Base-by-base conservation (phyloP, 53 echinoderm and acorn worm genomes). In the Mesocentrotus franciscanus region DNA sequence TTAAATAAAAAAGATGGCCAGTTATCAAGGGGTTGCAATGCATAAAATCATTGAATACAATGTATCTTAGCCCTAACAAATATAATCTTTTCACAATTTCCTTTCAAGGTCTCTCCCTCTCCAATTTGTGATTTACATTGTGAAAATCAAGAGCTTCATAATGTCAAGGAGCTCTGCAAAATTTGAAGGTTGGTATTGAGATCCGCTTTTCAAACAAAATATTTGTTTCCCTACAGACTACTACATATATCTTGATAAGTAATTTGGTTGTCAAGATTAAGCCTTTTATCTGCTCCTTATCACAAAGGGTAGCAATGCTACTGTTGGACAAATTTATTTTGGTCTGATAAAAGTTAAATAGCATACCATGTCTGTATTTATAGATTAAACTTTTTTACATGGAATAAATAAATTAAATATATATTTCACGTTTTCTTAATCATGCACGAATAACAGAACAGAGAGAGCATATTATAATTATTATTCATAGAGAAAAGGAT, bases 221-320 rank as follows among this genome's bases (percentile, higher is more conserved):
- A 68, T 68, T 68, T 68, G 24, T 24, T 24, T 24, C 49, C 8
- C 68, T 68, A 20, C 68, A 20, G 68, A 10, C 12, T 74, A 74
- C 74, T 74, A 13, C 49, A 2, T 49, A 7, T 49, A 49, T 32
- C 74, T 7, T 66, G 42, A 39, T 56, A 11, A n/a, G 29, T 29
- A 87, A 85, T 24, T 26, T 5, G 27, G 59, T 87, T 58, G 87
- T 87, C 58, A 87, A 87, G 57, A 57, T 57, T 87, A 2, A 58
- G 58, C n/a, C 4, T 59, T 87, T 87, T 87, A 87, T 87, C 87
- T 87, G 27, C 6, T 87, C 13, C n/a, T 84, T 87, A 87, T 87
- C 87, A 87, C 4, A 29, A 87, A 27, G 29, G 15, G 42, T 42
- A 81, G 58, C 58, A 27, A 55, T 26, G 58, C 26, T 58, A 57